phyloP scores from a whole-genome alignment of 2,888 invertebrate species.

The Onchidella celtica region DNA sequence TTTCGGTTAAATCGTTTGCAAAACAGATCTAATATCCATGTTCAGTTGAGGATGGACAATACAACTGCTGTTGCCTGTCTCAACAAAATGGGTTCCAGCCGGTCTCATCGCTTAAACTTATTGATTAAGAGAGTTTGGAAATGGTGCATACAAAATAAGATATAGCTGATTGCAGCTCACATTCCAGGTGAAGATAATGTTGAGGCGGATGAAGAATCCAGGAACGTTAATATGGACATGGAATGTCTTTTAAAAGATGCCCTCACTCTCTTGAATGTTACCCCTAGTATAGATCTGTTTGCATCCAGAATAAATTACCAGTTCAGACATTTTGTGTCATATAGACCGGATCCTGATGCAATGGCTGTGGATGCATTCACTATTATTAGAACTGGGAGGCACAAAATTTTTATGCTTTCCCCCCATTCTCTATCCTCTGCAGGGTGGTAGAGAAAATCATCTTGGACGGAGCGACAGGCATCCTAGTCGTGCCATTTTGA shows the following conservation, averaged over 20 bases:
- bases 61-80: background rate
- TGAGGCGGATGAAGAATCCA: background rate
- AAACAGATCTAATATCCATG: background rate
- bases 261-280: background rate
- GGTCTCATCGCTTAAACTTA: background rate
- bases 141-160: background rate
- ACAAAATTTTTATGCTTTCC: background rate
- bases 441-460: background rate
- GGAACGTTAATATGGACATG: background rate
- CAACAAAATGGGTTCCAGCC: background rate
- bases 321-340: background rate
- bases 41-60: background rate
- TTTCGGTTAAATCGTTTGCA: background rate
- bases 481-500: background rate
- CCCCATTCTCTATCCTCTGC: background rate
- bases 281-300: background rate
- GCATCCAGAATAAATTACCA: background rate
- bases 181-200: background rate
- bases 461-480: background rate
- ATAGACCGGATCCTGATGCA: background rate
- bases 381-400: no score
- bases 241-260: background rate
- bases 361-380: background rate
- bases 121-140: background rate
- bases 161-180: background rate